A percentile compares a stretch with the other conserved stretches of the same genome.
Evolutionary conservation across 30 jellyfish, hydroid and myxozoan genomes (phyloP).

Genomic region (Hydractinia echinata): DNA sequence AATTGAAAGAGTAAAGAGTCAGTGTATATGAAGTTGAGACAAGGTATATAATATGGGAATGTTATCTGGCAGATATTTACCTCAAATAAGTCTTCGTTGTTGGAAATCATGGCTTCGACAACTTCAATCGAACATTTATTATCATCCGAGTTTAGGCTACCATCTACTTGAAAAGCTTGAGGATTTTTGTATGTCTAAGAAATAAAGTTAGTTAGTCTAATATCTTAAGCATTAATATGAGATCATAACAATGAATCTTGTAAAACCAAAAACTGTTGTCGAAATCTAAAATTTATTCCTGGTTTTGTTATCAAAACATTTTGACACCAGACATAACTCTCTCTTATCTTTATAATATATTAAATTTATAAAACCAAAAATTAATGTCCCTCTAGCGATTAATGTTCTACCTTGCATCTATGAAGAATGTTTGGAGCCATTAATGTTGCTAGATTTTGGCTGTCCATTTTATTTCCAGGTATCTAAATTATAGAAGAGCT

Average conservation of each 20-base stretch:
- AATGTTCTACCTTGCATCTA: conserved; percentile 47
- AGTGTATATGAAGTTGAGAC: too few species aligned
- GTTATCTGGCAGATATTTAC: conserved; percentile 15
- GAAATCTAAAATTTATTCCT: background rate
- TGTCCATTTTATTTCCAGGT: conserved; percentile 89
- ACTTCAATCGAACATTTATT: conserved; percentile 75
- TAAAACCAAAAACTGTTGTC: too few species aligned
- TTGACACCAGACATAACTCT: background rate
- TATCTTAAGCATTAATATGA: background rate
- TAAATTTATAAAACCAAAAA: background rate
- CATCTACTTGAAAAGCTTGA: conserved; percentile 48
- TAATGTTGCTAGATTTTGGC: conserved; percentile 77
- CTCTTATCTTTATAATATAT: background rate
- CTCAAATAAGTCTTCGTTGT: conserved; percentile 53
- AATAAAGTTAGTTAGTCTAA: background rate
- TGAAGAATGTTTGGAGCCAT: conserved; percentile 93
- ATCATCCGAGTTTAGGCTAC: conserved; percentile 77
- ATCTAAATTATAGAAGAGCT: conserved; percentile 27
- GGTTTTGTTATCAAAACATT: background rate
- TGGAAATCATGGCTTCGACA: conserved; percentile 70
- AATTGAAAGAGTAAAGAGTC: too few species aligned
- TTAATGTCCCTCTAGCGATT: background rate
- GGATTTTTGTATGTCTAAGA: conserved; percentile 25
- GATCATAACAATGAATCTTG: background rate
- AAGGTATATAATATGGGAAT: too few species aligned